Base-by-base conservation (phyloP, 2,113 vertebrate genomes). In the Ochotona curzoniae region DNA sequence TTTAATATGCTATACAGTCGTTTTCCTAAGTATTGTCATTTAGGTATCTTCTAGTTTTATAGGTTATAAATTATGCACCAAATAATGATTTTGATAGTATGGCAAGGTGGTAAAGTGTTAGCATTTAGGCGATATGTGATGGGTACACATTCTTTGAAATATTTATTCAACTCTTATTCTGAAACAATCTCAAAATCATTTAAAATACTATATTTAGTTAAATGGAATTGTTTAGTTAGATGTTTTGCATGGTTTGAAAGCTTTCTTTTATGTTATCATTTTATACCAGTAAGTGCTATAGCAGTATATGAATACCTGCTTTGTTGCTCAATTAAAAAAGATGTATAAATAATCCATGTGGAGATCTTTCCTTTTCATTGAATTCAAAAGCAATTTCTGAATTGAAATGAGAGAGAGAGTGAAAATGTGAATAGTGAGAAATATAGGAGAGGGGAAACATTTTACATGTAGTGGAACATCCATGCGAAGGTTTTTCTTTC, bases 271-370 rank as follows among this genome's bases (percentile, higher is more conserved):
- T 23, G 74, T 66, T 89, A 74, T 88, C 79, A 70, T 51, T 89
- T 93, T 79, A 49, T 76, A 57, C 18, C 63, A 82, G 32, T 85
- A 86, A 69, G 10, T 89, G 64, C 8, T 28, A 54, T 1, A 78
- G 12, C 17, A 80, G 44, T 67, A 91, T 89, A 44, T 89, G 23
- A 94, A 38, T 93, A 91, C 78, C 71, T 61, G 51, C 80, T 93
- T 79, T 64, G 69, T 79, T 94, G 90, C 51, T 91, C 90, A 96
- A 5, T 96, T 96, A 93, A 70, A 57, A 86, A 93, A 57, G 30
- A 89, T 89, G n/a, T 76, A 71, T 87, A 69, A 84, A 87, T 84
- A 95, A 84, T 86, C 74, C 44, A 67, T 25, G 25, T 44, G 61
- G 38, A 85, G 74, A 86, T 69, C 79, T 88, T 38, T 88, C 10